Evolutionary conservation across 2,888 invertebrate species (phyloP), one percentile per base, ranked within the genome.

Genomic region (Andrena bicolor): DNA sequence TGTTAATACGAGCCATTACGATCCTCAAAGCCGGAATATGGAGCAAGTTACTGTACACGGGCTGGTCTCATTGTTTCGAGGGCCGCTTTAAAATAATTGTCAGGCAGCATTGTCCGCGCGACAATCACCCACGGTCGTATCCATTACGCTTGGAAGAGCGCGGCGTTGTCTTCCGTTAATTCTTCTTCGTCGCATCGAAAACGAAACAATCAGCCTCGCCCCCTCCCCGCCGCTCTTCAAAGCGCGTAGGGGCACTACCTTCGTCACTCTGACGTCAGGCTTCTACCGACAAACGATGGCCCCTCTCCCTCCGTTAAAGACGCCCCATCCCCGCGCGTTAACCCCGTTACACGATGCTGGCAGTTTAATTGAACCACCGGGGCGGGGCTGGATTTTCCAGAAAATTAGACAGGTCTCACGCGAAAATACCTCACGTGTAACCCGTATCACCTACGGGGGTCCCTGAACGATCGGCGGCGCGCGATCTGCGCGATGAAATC

Each of bases 21-120:
- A 73, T 64, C 76, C 49, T 70, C 77, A 69, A 77, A 78, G 74
- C 83, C 70, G 49, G 83, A 83, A 83, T 79, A 82, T 70, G 82
- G 69, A 69, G 75, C 83, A 63, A 49, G 72, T 79, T 76, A 72
- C 72, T 82, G 35, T 82, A 79, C 49, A 75, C 65, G 35, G 2
- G 26, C 30, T 20, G 53, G 26, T 35, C 71, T 77, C 71, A 83
- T 80, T 84, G 84, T 84, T 72, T 71, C 58, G 48, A 53, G 63
- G 30, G 69, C 64, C 64, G 84, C 84, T 84, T 80, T 84, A 84
- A 84, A 84, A 84, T 84, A 84, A 84, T 84, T 80, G 84, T 72
- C 69, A 68, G 74, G 73, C 82, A 63, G 64, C 63, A 84, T 84
- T 84, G 82, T 82, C 79, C 76, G 63, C 69, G 75, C 72, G 58